Base-by-base conservation (phyloP, 1,140 invertebrate species). In the Calephelis virginiensis region DNA sequence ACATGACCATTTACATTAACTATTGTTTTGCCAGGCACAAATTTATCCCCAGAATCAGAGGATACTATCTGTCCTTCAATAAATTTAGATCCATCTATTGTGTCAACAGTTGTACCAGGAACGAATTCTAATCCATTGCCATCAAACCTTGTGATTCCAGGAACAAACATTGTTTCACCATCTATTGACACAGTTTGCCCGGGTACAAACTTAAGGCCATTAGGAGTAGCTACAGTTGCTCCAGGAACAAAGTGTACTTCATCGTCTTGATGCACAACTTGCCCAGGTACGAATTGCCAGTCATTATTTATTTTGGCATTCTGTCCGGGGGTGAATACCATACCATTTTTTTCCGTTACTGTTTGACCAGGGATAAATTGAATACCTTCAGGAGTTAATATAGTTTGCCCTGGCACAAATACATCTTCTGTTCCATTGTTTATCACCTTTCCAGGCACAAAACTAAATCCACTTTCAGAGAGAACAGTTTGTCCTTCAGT, bases 391-490 rank as follows among this genome's bases (percentile, higher is more conserved):
- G 92, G 82, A 3, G 93, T 93, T 46, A 92, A 77, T n/a, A 95
- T 88, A n/a, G 93, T 93, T 91, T 96, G 95, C 4, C 95, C 95
- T 10, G 95, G 93, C 48, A 94, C 81, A 81, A 95, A 95, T 45
- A 85, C 88, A 63, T 93, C 92, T 63, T 93, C 84, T 14, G 87
- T 70, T 38, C 82, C 84, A 56, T 86, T 85, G 53, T 84, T 78
- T 65, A 92, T 82, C 61, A 92, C 79, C 85, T 94, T 94, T 38
- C 94, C 95, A 5, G 94, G 94, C 12, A 95, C 92, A 77, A 95
- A 95, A 78, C 94, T 94, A 7, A 93, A 91, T 0, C 94, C 94
- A 67, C 94, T 93, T 64, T 93, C 90, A 2, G 94, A 94, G 7
- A 94, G 66, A 0, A 95, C 92, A 1, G 94, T 95, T 80, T 95